Evolutionary conservation across 1,140 invertebrate species (phyloP), one percentile per base, ranked within the genome.

Genomic region (Coboldia fuscipes): DNA sequence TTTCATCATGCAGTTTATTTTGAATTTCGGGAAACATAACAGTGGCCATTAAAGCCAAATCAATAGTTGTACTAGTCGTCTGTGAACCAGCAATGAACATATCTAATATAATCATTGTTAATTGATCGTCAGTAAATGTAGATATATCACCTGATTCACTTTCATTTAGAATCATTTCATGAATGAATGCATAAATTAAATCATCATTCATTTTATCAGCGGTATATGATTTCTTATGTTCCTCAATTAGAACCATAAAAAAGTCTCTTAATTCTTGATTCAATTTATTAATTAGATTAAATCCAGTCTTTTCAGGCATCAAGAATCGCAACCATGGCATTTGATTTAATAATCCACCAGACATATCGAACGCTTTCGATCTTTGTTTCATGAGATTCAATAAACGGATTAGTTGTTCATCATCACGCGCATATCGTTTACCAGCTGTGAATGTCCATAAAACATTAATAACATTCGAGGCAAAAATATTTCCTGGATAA

Each of bases 111-210:
- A 75, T 61, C 43, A 73, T 62, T 12, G 71, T 56, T 20, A 81
- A 46, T 44, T 79, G 73, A 5, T 72, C 67, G 28, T 75, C 75
- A 72, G 54, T 42, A 40, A 74, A 81, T 9, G 59, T 62, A 8
- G 50, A 43, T 16, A 45, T 38, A 2, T 45, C 45, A 37, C 56
- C 52, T 10, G 54, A 48, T 2, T 54, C 46, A 2, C 41, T 41
- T 38, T 58, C 51, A 6, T 52, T 45, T 18, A 54, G 37, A 23
- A 66, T 49, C 61, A 81, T 74, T 58, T 81, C 68, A 24, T 65
- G 56, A 3, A 88, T 57, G 47, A 75, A 85, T 21, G 71, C 65
- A 44, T 81, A 80, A 29, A 88, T 79, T 18, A 85, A 66, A 46
- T 86, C 80, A 13, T 62, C 51, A 19, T 62, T 61, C 33, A 20